Conservation (phyloP, 2,888 invertebrate genomes). For the Luperina nickerlii region DNA sequence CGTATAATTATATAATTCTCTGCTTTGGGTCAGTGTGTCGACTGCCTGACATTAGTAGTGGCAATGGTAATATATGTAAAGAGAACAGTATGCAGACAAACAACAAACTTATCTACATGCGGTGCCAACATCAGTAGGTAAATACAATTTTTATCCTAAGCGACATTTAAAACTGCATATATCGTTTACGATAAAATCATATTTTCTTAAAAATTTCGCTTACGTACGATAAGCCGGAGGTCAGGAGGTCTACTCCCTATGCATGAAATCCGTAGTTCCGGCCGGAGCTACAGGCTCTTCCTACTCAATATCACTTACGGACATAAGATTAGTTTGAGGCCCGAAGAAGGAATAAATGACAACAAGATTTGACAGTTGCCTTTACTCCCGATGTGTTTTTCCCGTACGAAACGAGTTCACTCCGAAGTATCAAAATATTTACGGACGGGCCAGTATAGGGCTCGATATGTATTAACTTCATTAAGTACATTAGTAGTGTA, state of each 20-base stretch:
- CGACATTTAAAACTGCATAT: background rate
- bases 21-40: slow-evolving; percentile 40
- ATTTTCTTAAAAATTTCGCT: background rate
- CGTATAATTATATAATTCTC: slow-evolving; percentile 23
- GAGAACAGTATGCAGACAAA: background rate
- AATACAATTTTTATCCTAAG: background rate
- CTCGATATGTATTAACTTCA: background rate
- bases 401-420: too few relatives aligned
- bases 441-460: too few relatives aligned
- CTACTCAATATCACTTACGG: too few relatives aligned
- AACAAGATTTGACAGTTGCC: too few relatives aligned
- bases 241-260: background rate
- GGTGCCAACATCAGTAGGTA: background rate
- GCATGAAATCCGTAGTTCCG: too few relatives aligned
- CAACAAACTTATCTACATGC: background rate
- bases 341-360: too few relatives aligned
- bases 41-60: slow-evolving; percentile 12
- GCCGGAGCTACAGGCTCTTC: too few relatives aligned
- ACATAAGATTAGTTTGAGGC: too few relatives aligned
- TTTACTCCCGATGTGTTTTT: too few relatives aligned
- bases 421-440: too few relatives aligned
- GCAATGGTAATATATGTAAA: background rate
- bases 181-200: background rate
- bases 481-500: background rate
- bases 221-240: background rate